These are phyloP conservation scores for Spisula solida DNA, from an alignment of 2,888 invertebrate species.

Conservation along the genomic window DNA sequence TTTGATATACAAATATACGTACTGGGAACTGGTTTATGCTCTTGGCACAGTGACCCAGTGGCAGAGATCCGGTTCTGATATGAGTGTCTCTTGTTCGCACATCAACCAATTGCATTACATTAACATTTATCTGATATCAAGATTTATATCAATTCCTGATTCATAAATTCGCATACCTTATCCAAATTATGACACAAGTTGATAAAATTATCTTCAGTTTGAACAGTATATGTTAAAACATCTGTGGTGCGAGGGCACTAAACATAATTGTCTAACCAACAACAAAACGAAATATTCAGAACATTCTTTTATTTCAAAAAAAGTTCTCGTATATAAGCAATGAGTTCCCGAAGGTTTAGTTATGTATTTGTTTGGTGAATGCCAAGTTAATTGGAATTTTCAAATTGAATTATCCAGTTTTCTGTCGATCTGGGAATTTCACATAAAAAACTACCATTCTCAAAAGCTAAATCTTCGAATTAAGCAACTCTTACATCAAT, in stretches of 20 bases:
- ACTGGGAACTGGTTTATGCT: too few species aligned
- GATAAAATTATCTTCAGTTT: not conserved
- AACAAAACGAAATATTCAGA: not conserved
- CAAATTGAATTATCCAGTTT: too few species aligned
- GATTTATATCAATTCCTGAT: not conserved
- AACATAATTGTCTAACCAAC: not conserved
- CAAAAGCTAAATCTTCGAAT: too few species aligned
- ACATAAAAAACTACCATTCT: too few species aligned
- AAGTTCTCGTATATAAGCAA: too few species aligned
- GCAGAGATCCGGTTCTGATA: not conserved
- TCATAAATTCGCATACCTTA: not conserved
- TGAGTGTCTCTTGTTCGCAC: not conserved
- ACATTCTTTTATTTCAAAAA: too few species aligned
- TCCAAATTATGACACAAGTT: not conserved
- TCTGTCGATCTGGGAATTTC: too few species aligned
- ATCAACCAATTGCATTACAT: not conserved
- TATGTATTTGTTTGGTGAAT: too few species aligned
- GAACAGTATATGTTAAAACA: not conserved
- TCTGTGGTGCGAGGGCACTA: not conserved
- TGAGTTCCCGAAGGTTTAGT: too few species aligned
- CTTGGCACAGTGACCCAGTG: not conserved
- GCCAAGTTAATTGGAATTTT: too few species aligned
- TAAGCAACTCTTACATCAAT: too few species aligned
- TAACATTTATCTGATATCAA: not conserved
- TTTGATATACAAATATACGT: too few species aligned